Evolutionary conservation across 2,113 vertebrate species (phyloP).

Genomic region (Varanus salvator): DNA sequence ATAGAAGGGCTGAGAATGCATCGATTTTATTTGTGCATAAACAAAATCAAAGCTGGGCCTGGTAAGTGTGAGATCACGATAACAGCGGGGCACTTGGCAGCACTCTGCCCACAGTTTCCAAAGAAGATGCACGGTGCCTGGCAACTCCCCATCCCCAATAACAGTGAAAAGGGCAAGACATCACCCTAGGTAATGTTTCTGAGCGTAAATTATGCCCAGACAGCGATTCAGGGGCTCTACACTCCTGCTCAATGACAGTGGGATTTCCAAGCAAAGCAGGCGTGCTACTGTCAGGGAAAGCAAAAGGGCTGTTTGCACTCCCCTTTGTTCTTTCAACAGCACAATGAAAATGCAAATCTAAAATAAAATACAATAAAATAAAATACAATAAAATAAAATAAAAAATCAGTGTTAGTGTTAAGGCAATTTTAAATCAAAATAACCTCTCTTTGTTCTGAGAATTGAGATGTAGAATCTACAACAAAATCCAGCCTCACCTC

Average conservation of each 20-base stretch:
- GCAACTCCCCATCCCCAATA: constrained; percentile 42
- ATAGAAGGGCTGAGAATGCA: constrained; percentile 56
- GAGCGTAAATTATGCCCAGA: constrained; percentile 46
- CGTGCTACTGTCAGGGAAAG: constrained; percentile 45
- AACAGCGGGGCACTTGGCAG: constrained; percentile 47
- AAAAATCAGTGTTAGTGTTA: constrained; percentile 30
- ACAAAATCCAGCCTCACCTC: not conserved
- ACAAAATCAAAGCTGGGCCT: constrained; percentile 29
- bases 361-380: no score
- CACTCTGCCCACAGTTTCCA: constrained; percentile 61
- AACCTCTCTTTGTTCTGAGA: constrained; percentile 23
- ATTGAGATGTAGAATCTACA: not conserved
- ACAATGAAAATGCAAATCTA: constrained; percentile 49
- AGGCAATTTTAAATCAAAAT: constrained; percentile 40
- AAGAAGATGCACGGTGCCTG: constrained; percentile 45
- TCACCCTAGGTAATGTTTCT: constrained; percentile 30
- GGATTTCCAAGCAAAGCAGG: constrained; percentile 27
- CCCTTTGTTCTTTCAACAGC: constrained; percentile 11
- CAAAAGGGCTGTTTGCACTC: constrained; percentile 64
- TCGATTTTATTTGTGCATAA: constrained; percentile 53
- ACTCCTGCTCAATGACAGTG: not conserved
- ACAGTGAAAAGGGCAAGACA: constrained; percentile 41
- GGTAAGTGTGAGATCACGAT: constrained; percentile 48
- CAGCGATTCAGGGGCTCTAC: constrained; percentile 19
- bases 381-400: constrained; percentile 38